phyloP scores from a whole-genome alignment of 2,888 invertebrate species.

The Parochlus steinenii region DNA sequence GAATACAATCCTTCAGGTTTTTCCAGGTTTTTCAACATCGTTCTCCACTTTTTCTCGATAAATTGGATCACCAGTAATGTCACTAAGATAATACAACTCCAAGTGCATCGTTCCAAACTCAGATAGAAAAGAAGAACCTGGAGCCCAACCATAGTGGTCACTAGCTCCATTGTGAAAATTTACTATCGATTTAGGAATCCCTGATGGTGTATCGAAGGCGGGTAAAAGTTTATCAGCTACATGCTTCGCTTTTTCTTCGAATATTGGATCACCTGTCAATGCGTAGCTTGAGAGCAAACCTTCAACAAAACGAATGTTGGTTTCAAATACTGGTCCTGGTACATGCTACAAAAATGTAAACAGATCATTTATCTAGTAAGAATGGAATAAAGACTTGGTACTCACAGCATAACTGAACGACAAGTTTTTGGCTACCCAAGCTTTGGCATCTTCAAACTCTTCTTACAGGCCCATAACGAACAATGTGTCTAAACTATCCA shows the following conservation, averaged over 20 bases:
- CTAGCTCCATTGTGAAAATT: conserved; percentile 54
- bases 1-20: conserved; percentile 64
- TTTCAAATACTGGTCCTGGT: conserved; percentile 78
- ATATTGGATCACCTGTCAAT: conserved; percentile 63
- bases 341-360: too few relatives aligned
- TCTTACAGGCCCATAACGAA: conserved; percentile 64
- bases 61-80: conserved; percentile 54
- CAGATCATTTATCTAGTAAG: too few relatives aligned
- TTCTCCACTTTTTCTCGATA: conserved; percentile 56
- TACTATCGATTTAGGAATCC: conserved; percentile 60
- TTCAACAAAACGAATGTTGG: conserved; percentile 68
- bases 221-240: conserved; percentile 61
- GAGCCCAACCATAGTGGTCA: conserved; percentile 43
- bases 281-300: conserved; percentile 61
- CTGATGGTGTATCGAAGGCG: conserved; percentile 66
- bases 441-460: conserved; percentile 55
- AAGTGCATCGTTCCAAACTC: conserved; percentile 70
- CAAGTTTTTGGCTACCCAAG: conserved; percentile 54
- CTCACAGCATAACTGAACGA: conserved; percentile 35
- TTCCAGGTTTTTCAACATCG: conserved; percentile 43
- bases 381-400: not conserved
- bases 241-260: conserved; percentile 54
- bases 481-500: conserved; percentile 65
- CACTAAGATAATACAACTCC: conserved; percentile 65
- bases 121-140: conserved; percentile 61